Evolutionary conservation across 2,113 vertebrate species (phyloP).

Genomic region (Scortum barcoo): DNA sequence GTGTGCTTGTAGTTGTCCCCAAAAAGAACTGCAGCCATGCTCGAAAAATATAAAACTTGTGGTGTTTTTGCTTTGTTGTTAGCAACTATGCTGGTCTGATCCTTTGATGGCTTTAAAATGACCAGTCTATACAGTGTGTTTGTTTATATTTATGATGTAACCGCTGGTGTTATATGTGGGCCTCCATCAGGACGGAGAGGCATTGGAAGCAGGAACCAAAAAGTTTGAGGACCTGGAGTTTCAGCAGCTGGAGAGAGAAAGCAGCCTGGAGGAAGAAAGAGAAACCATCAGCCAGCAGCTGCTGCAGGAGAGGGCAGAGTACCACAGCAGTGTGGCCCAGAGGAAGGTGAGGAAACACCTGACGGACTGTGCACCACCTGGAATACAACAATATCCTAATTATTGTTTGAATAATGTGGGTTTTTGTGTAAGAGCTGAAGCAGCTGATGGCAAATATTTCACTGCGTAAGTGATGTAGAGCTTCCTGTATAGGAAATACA

Average conservation of each 20-base stretch:
- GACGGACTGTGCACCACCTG: not conserved
- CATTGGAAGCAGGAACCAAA: slow-evolving; percentile 90
- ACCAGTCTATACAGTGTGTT: not conserved
- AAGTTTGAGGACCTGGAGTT: slow-evolving; percentile 98
- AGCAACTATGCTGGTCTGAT: not conserved
- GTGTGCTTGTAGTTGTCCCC: slow-evolving; percentile 5
- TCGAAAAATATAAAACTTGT: not conserved
- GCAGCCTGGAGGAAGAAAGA: slow-evolving; percentile 92
- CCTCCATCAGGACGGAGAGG: slow-evolving; percentile 89
- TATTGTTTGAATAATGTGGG: not conserved
- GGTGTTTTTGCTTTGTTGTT: not conserved
- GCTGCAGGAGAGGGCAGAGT: slow-evolving; percentile 88
- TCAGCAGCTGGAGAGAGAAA: slow-evolving; percentile 97
- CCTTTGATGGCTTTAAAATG: slow-evolving; percentile 18
- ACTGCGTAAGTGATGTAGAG: not conserved
- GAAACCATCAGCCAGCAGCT: slow-evolving; percentile 92
- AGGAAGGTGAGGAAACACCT: slow-evolving; percentile 88
- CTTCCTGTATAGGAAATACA: not conserved
- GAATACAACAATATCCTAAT: not conserved
- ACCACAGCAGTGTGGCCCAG: slow-evolving; percentile 85
- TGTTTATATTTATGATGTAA: slow-evolving; percentile 16
- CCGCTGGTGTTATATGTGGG: slow-evolving; percentile 20
- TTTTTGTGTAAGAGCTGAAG: not conserved
- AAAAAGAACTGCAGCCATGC: slow-evolving; percentile 7
- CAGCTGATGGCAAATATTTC: slow-evolving; percentile 4